These are phyloP conservation scores for Eupeodes luniger DNA, from an alignment of 2,888 invertebrate species.

Conservation along the genomic window DNA sequence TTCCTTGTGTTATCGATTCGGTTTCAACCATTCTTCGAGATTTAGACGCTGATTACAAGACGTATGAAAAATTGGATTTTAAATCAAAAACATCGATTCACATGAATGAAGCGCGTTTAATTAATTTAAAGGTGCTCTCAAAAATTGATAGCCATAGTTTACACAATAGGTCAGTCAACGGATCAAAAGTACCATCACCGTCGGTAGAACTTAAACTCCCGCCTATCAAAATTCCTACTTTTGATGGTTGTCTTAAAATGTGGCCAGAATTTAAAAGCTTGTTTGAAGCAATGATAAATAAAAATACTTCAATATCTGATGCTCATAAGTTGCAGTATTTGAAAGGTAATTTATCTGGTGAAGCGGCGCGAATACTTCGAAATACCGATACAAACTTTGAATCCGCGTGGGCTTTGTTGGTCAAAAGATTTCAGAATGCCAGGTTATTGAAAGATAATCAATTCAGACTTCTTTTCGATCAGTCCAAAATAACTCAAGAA, in stretches of 20 bases:
- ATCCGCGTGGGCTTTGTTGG: no score
- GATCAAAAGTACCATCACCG: neutral
- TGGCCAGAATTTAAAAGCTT: no score
- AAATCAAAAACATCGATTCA: neutral
- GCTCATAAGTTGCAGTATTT: no score
- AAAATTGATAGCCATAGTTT: neutral
- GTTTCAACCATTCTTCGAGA: neutral
- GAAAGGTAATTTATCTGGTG: neutral
- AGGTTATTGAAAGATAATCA: no score
- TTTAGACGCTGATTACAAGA: neutral
- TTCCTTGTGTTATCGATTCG: neutral
- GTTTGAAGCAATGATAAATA: no score
- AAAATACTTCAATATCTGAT: slow-evolving; percentile 41
- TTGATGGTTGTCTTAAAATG: no score
- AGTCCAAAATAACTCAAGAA: no score
- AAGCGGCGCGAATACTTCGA: neutral
- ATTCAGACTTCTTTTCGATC: no score
- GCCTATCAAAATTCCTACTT: slow-evolving; percentile 42
- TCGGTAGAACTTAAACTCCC: slow-evolving; percentile 30
- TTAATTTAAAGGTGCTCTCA: neutral
- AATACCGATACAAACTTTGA: slow-evolving; percentile 35
- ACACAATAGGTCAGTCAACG: neutral
- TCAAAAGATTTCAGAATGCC: no score
- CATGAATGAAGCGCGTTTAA: slow-evolving; percentile 22
- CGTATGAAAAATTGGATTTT: neutral